These are phyloP conservation scores for Sebastes glaucus DNA, from an alignment of 2,797 vertebrate species.

Conservation along the genomic window DNA sequence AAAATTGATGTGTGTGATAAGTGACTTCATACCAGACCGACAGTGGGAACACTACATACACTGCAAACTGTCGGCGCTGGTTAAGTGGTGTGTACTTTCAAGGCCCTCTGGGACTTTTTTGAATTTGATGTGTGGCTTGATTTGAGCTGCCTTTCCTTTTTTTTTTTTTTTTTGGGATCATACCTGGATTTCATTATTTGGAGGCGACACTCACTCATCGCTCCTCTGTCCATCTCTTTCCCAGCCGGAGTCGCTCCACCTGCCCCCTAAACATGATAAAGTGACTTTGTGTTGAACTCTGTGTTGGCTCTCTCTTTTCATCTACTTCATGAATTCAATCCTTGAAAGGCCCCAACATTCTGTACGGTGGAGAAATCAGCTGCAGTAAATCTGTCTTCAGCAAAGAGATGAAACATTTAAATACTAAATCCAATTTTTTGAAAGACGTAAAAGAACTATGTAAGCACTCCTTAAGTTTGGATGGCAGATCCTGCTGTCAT, in stretches of 20 bases:
- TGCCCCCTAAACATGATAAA: conserved; percentile 72
- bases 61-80: neutral
- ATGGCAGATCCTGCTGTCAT: neutral
- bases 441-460: neutral
- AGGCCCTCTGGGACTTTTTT: conserved; percentile 7
- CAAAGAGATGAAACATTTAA: conserved; percentile 42
- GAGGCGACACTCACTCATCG: conserved; percentile 2
- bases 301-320: conserved; percentile 66
- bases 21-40: conserved; percentile 11
- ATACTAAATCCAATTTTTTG: conserved; percentile 25
- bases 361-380: conserved; percentile 6
- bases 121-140: conserved; percentile 32
- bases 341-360: conserved; percentile 10
- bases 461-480: neutral
- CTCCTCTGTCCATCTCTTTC: conserved; percentile 11
- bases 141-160: conserved; percentile 4
- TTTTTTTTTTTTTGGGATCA: neutral
- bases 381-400: neutral
- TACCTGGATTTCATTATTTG: conserved; percentile 17
- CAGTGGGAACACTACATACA: conserved; percentile 20
- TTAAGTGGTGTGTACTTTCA: conserved; percentile 19
- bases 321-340: conserved; percentile 39
- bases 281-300: conserved; percentile 75
- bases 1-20: conserved; percentile 19
- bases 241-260: conserved; percentile 31